Evolutionary conservation across 2,888 invertebrate species (phyloP).

Genomic region (Synanthedon myopaeformis): DNA sequence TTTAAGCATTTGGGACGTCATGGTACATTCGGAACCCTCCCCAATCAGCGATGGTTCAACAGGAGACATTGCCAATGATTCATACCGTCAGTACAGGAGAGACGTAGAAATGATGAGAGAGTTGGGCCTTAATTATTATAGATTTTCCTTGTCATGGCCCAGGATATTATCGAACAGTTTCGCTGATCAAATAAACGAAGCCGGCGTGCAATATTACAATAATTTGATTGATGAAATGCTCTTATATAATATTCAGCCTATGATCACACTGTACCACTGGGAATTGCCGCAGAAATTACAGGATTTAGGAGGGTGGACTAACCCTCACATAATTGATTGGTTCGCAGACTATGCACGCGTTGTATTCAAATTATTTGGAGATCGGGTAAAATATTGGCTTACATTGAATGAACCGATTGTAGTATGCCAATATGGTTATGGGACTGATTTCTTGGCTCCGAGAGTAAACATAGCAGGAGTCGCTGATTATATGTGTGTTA

Average conservation of each 20-base stretch:
- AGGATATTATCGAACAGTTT: conserved; percentile 66
- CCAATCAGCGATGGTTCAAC: conserved; percentile 60
- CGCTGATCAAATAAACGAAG: conserved; percentile 48
- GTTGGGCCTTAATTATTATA: conserved; percentile 52
- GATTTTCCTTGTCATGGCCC: conserved; percentile 72
- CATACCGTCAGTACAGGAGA: conserved; percentile 72
- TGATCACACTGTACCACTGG: conserved; percentile 69
- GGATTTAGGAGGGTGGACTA: conserved; percentile 66
- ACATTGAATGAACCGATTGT: conserved; percentile 61
- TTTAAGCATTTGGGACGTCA: conserved; percentile 6
- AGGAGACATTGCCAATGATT: conserved; percentile 71
- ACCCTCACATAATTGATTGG: conserved; percentile 53
- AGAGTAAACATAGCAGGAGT: conserved; percentile 26
- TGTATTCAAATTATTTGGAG: conserved; percentile 38
- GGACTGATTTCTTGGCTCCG: neutral
- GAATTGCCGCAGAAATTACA: conserved; percentile 59
- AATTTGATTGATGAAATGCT: conserved; percentile 67
- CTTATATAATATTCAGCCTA: conserved; percentile 62
- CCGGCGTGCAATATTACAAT: conserved; percentile 72
- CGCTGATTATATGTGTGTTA: conserved; percentile 45
- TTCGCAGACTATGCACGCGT: conserved; percentile 62
- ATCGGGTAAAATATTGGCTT: conserved; percentile 54
- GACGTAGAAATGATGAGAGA: conserved; percentile 58
- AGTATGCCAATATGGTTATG: conserved; percentile 21
- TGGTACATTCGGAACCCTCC: conserved; percentile 19